Conservation (phyloP, 2,888 invertebrate genomes). For the Zaprionus bogoriensis region DNA sequence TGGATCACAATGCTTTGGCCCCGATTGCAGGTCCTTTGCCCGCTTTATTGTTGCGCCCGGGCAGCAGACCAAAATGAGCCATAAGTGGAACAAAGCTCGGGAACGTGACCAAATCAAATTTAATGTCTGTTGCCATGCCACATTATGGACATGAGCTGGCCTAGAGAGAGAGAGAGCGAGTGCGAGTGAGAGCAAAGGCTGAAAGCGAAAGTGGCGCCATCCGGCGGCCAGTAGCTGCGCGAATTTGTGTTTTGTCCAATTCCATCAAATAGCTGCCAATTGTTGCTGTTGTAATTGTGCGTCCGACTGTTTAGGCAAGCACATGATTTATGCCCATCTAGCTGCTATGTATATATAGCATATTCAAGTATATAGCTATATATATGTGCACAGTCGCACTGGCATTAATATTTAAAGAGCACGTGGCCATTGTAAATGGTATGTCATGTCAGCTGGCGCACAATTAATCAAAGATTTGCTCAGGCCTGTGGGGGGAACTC, state of each 20-base stretch:
- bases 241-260: conserved; percentile 34
- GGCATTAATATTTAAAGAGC: conserved; percentile 73
- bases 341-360: neutral
- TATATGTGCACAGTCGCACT: neutral
- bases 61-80: conserved; percentile 77
- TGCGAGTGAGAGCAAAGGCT: too few species aligned
- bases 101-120: conserved; percentile 82
- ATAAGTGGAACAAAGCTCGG: conserved; percentile 82
- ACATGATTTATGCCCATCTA: conserved; percentile 59
- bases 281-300: conserved; percentile 29
- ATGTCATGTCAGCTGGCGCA: conserved; percentile 64
- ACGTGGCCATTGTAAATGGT: conserved; percentile 75
- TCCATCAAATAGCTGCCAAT: conserved; percentile 23
- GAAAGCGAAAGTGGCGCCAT: conserved; percentile 42
- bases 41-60: conserved; percentile 32
- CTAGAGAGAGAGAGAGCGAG: neutral
- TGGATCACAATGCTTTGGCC: conserved; percentile 22
- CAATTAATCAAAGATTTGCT: conserved; percentile 76
- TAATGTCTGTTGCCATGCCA: conserved; percentile 65
- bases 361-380: neutral
- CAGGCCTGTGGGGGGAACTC: too few species aligned
- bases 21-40: neutral
- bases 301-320: conserved; percentile 17
- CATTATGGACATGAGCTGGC: conserved; percentile 10
- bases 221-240: conserved; percentile 21